These are phyloP conservation scores for Gymnoscelis rufifasciata DNA, from an alignment of 2,888 invertebrate species.

Conservation along the genomic window DNA sequence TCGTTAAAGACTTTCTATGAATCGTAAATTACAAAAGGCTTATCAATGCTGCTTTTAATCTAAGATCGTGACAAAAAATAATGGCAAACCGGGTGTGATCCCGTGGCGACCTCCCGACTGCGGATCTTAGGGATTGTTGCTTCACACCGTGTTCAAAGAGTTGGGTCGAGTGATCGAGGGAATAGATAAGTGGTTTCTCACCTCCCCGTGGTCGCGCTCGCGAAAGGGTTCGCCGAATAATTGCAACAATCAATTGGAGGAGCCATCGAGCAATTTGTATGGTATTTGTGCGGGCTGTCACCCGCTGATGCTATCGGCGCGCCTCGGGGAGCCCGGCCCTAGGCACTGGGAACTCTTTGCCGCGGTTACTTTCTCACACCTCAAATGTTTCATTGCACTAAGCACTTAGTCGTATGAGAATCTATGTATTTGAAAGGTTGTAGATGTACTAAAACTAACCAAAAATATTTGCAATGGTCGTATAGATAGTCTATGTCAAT, in stretches of 20 bases:
- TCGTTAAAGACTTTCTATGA: conserved; percentile 47
- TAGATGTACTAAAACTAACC: no score
- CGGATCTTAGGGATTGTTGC: conserved; percentile 48
- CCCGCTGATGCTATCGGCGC: conserved; percentile 72
- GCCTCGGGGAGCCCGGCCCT: conserved; percentile 58
- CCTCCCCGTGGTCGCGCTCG: conserved; percentile 69
- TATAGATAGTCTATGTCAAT: no score
- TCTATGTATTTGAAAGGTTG: conserved; percentile 7
- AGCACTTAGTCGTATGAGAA: no score
- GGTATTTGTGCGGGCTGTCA: conserved; percentile 78
- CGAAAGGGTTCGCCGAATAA: conserved; percentile 76
- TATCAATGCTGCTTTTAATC: conserved; percentile 53
- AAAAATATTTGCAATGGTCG: no score
- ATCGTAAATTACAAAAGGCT: conserved; percentile 51
- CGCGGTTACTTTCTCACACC: conserved; percentile 71
- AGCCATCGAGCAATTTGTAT: conserved; percentile 77
- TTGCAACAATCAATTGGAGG: conserved; percentile 78
- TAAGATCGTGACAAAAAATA: conserved; percentile 64
- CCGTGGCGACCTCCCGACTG: conserved; percentile 59
- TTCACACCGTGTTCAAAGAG: conserved; percentile 74
- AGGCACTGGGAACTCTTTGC: conserved; percentile 61
- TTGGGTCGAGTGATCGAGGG: conserved; percentile 59
- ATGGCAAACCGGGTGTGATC: conserved; percentile 49
- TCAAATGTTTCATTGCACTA: conserved; percentile 44
- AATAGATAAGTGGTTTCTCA: conserved; percentile 75